phyloP scores from a whole-genome alignment of 2,888 invertebrate genomes.

The Apocheima hispidaria region DNA sequence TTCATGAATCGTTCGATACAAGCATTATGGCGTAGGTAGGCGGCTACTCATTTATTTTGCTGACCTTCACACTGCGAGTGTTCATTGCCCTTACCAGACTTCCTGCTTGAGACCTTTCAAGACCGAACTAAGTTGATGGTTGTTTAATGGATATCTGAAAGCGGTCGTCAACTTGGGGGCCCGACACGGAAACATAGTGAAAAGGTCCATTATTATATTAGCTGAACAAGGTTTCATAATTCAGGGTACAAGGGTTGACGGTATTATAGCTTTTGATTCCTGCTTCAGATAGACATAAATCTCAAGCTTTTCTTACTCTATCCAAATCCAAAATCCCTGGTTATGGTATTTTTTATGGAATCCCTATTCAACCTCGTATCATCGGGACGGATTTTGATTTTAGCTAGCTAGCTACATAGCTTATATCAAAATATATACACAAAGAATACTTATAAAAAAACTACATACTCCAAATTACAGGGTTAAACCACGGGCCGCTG shows the following conservation, averaged over 20 bases:
- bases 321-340: background rate
- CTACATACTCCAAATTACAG: too few relatives aligned
- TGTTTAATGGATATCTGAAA: conserved; percentile 53
- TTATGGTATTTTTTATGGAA: background rate
- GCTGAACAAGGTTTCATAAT: conserved; percentile 26
- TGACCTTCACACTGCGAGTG: conserved; percentile 67
- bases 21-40: conserved; percentile 34
- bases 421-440: too few relatives aligned
- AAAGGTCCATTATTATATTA: conserved; percentile 28
- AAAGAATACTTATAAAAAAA: too few relatives aligned
- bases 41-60: conserved; percentile 53
- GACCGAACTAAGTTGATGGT: conserved; percentile 54
- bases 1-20: conserved; percentile 26
- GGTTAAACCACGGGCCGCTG: background rate
- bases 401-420: too few relatives aligned
- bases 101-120: conserved; percentile 64
- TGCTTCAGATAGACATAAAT: background rate
- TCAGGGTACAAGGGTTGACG: conserved; percentile 11
- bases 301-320: too few relatives aligned
- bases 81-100: conserved; percentile 72
- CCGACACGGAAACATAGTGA: conserved; percentile 34
- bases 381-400: too few relatives aligned
- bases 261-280: conserved; percentile 11
- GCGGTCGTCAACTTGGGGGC: conserved; percentile 36
- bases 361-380: too few relatives aligned